A percentile compares a stretch with the other conserved stretches of the same genome.
Conservation (phyloP, 1,140 invertebrate species). For the Geopemphigus sp. region DNA sequence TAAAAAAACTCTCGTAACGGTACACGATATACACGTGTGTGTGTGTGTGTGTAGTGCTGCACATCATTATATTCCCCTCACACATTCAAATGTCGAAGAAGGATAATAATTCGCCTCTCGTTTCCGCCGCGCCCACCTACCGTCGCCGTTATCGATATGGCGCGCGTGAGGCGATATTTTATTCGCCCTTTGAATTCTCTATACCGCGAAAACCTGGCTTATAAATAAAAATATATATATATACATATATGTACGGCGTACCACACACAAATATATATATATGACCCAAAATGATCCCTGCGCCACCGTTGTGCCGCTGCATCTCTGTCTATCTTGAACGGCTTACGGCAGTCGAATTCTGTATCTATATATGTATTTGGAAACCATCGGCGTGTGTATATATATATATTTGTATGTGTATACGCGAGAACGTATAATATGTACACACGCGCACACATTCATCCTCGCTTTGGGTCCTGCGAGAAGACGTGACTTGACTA, state of each 20-base stretch:
- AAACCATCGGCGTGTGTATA: slow-evolving; percentile 22
- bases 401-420: background rate
- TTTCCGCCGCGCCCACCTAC: background rate
- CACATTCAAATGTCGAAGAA: slow-evolving; percentile 40
- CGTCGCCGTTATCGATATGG: background rate
- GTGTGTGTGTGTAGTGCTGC: background rate
- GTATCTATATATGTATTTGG: slow-evolving; percentile 20
- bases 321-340: slow-evolving; percentile 13
- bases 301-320: background rate
- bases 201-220: slow-evolving; percentile 38
- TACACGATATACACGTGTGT: too few relatives aligned
- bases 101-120: slow-evolving; percentile 26
- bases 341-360: slow-evolving; percentile 12
- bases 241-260: too few relatives aligned
- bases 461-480: background rate
- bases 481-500: slow-evolving; percentile 32
- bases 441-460: background rate
- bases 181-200: slow-evolving; percentile 23
- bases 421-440: background rate
- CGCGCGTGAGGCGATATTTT: slow-evolving; percentile 26
- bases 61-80: slow-evolving; percentile 38
- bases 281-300: slow-evolving; percentile 38
- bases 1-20: background rate
- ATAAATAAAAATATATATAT: too few relatives aligned
- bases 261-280: background rate